Percentiles rank a stretch among this genome's conserved stretches.
phyloP scores from a whole-genome alignment of 1,140 invertebrate genomes.

The Euwallacea similis region DNA sequence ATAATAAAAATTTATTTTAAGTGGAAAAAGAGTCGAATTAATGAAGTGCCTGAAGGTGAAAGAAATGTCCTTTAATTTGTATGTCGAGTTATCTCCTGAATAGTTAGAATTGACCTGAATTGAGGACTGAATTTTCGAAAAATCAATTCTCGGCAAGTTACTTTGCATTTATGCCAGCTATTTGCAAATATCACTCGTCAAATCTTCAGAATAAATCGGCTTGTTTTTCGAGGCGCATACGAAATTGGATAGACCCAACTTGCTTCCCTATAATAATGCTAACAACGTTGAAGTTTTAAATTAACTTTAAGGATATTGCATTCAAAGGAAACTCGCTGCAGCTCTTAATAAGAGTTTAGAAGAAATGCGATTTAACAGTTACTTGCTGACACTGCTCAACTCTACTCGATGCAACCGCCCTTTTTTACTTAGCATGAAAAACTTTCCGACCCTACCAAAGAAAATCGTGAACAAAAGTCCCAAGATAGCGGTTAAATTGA shows the following conservation, averaged over 20 bases:
- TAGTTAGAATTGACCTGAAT: not conserved
- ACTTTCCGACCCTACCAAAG: too few species aligned
- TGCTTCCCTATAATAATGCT: slow-evolving; percentile 4
- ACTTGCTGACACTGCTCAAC: too few species aligned
- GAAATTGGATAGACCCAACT: slow-evolving; percentile 12
- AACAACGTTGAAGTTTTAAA: slow-evolving; percentile 14
- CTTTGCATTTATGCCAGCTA: not conserved
- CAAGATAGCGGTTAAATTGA: slow-evolving; percentile 9
- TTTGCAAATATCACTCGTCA: slow-evolving; percentile 6
- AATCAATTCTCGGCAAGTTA: not conserved
- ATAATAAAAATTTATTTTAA: slow-evolving; percentile 20
- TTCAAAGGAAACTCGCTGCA: not conserved
- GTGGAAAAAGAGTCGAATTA: slow-evolving; percentile 26
- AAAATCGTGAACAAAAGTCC: not conserved
- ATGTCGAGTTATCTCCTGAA: not conserved
- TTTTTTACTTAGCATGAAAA: too few species aligned
- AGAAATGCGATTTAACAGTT: too few species aligned
- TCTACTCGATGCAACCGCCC: too few species aligned
- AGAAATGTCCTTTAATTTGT: not conserved
- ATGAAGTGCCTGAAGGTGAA: slow-evolving; percentile 4
- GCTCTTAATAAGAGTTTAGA: too few species aligned
- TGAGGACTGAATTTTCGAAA: slow-evolving; percentile 2
- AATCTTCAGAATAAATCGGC: slow-evolving; percentile 4
- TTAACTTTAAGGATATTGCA: slow-evolving; percentile 14
- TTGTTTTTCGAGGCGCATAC: slow-evolving; percentile 2